Base-by-base conservation (phyloP, 2,888 invertebrate species). In the Andrena flavipes region DNA sequence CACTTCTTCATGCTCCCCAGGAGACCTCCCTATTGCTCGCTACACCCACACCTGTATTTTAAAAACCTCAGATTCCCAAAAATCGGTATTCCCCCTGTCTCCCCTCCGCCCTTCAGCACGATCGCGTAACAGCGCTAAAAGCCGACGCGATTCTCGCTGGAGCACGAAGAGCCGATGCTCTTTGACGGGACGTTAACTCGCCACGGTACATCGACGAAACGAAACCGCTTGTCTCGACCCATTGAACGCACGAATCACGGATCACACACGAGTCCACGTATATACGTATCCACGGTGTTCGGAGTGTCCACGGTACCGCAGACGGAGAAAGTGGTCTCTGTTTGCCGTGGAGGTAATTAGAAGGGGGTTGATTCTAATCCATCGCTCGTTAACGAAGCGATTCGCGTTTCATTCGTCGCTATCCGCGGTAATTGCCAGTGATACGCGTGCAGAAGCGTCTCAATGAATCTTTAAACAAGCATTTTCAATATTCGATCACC, bases 111-210 rank as follows among this genome's bases (percentile, higher is more conserved):
- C 13, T 42, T 13, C 42, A 13, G 42, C 13, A 13, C 42, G 42
- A 42, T 42, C 42, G 42, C 42, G 42, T 42, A 42, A 42, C 13
- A 42, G 42, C 13, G 42, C 13, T 13, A 13, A 42, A 42, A 42
- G 13, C 42, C 13, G 10, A 35, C 42, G 42, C 42, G 42, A 42
- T 42, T 42, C 13, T 42, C 42, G 42, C 42, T 42, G 42, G 42
- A 42, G 42, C 42, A 10, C 23, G 33, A 63, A 33, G 1, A 35
- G 64, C 20, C 42, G 42, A 42, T 35, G 8, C 42, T 42, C 33
- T 33, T 70, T 13, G 48, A 59, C 35, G 42, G 69, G 54, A 56
- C 69, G 69, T 69, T 76, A 62, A 63, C 62, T 54, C 33, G 49
- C 3, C 54, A 64, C 59, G 51, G 62, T 49, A 26, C 63, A 54